phyloP scores from a whole-genome alignment of 2,113 vertebrate species.

The Vicugna pacos region DNA sequence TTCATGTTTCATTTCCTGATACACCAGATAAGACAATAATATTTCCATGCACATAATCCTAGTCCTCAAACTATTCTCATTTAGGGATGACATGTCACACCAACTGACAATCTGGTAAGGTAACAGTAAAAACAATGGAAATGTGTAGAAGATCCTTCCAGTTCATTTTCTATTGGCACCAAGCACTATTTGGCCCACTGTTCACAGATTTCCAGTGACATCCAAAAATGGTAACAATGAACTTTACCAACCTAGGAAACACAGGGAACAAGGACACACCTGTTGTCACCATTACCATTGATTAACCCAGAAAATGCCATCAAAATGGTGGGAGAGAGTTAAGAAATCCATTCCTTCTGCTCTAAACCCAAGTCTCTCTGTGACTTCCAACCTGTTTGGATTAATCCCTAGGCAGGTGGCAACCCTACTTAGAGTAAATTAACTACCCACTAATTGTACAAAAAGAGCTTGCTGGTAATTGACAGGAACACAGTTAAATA shows the following conservation, averaged over 20 bases:
- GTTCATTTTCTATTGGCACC: neutral
- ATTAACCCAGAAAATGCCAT: conserved; percentile 55
- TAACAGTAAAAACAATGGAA: neutral
- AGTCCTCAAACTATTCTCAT: neutral
- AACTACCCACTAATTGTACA: conserved; percentile 69
- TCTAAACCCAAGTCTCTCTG: conserved; percentile 56
- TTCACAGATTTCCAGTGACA: neutral
- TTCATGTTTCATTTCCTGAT: conserved; percentile 29
- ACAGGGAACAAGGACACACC: conserved; percentile 33
- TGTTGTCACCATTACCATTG: neutral
- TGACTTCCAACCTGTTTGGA: conserved; percentile 59
- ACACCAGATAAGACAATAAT: neutral
- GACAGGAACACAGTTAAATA: conserved; percentile 67
- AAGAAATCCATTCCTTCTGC: conserved; percentile 56
- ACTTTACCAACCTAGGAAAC: neutral
- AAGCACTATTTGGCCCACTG: neutral
- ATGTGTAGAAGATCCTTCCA: neutral
- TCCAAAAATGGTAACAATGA: neutral
- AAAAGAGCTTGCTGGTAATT: conserved; percentile 66
- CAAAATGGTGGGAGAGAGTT: conserved; percentile 19
- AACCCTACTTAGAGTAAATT: conserved; percentile 72
- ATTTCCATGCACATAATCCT: neutral
- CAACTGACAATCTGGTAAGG: neutral
- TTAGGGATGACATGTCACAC: neutral
- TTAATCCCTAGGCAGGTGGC: conserved; percentile 73